Conservation (phyloP, 1,140 invertebrate genomes). For the Maniola jurtina region DNA sequence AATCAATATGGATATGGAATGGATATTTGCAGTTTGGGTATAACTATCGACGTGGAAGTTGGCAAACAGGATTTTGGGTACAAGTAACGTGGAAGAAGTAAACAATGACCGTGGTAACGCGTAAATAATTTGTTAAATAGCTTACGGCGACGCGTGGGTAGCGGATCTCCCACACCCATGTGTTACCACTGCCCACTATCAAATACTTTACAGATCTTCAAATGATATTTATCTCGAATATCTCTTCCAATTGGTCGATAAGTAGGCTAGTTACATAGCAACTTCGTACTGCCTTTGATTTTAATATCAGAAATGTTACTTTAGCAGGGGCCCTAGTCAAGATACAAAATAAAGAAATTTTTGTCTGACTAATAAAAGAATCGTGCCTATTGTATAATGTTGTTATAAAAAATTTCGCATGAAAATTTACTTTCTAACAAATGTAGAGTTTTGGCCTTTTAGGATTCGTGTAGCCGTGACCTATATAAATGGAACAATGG, state of each 20-base stretch:
- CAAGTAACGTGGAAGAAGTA: slow-evolving; percentile 9
- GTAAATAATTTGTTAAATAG: slow-evolving; percentile 31
- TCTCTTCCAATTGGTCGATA: neutral
- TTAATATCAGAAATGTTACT: too few species aligned
- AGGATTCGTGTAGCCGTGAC: neutral
- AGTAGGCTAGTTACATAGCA: too few species aligned
- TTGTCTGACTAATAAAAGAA: too few species aligned
- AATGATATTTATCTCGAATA: neutral
- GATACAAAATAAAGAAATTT: too few species aligned
- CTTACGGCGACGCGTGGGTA: slow-evolving; percentile 32
- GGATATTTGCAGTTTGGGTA: too few species aligned
- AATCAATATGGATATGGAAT: too few species aligned
- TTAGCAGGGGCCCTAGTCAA: too few species aligned
- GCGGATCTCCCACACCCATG: slow-evolving; percentile 40
- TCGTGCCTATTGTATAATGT: too few species aligned
- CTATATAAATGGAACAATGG: neutral
- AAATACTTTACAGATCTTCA: slow-evolving; percentile 34
- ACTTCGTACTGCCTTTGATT: too few species aligned
- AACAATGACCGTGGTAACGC: slow-evolving; percentile 1
- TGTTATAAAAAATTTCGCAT: neutral
- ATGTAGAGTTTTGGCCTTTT: neutral
- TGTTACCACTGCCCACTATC: slow-evolving; percentile 26
- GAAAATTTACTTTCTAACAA: neutral
- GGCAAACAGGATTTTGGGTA: too few species aligned
- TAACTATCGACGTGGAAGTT: too few species aligned